These are phyloP conservation scores for Drosophila bocqueti DNA, from an alignment of 1,140 invertebrate species.

Conservation along the genomic window DNA sequence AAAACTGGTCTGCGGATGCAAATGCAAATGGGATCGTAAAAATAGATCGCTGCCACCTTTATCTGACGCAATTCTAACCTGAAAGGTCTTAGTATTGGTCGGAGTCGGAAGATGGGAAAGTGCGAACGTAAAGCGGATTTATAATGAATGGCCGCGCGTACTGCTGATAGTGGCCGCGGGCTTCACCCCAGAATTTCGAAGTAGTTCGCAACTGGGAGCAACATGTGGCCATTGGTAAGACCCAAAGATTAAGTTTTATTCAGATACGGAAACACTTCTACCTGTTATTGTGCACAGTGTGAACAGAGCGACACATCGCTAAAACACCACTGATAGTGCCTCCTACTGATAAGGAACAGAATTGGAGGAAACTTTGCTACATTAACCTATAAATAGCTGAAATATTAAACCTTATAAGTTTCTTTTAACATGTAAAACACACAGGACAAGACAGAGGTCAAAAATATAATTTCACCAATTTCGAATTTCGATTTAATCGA, in stretches of 20 bases:
- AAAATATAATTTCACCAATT: background rate
- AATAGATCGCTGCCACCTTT: conserved; percentile 9
- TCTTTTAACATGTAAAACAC: background rate
- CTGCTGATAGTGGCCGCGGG: conserved; percentile 70
- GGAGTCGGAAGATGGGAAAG: background rate
- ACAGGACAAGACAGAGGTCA: background rate
- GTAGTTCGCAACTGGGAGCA: conserved; percentile 56
- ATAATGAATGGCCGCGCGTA: conserved; percentile 83
- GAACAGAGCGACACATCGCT: background rate
- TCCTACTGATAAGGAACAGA: background rate
- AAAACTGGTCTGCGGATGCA: background rate
- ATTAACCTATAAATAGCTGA: background rate
- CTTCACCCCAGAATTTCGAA: conserved; percentile 68
- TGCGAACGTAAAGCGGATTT: conserved; percentile 24
- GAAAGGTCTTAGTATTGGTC: conserved; percentile 42
- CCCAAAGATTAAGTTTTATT: conserved; percentile 48
- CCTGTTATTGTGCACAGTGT: conserved; percentile 24
- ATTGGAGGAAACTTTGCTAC: background rate
- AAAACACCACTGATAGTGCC: background rate
- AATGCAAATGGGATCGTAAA: conserved; percentile 3
- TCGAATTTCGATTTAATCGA: background rate
- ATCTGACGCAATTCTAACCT: conserved; percentile 71
- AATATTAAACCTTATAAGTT: background rate
- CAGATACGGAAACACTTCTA: conserved; percentile 46
- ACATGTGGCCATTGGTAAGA: conserved; percentile 71